Base-by-base conservation (phyloP, 2,797 vertebrate genomes). In the Enteromius radiatus region DNA sequence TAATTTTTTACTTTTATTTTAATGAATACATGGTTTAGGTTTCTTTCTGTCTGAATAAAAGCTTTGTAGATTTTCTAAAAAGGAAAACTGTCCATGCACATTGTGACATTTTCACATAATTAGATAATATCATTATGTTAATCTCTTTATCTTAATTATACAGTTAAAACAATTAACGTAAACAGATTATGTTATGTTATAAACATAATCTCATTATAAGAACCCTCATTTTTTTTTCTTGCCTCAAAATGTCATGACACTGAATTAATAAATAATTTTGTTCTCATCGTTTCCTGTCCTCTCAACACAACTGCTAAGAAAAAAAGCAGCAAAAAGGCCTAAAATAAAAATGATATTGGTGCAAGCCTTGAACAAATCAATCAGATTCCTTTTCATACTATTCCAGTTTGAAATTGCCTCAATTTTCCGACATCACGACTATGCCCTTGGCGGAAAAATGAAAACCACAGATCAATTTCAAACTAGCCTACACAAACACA, bases 381-480 rank as follows among this genome's bases (percentile, higher is more conserved):
- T 76, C 73, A 5, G 36, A 56, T 63, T 68, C 9, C 36, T 82
- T 67, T 45, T 56, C 41, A 68, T 45, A 61, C 33, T 26, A 68
- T 83, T 83, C 49, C 26, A 56, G 49, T 77, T 61, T 59, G 41
- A 77, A 83, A 77, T 56, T 65, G 71, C 80, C 33, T 75, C 70
- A 74, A 75, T 82, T 76, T 75, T 54, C 61, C 4, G 23, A 43
- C 17, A 65, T 54, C 80, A 38, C 11, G 36, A n/a, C 70, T 26
- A 15, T 75, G 45, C 80, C 80, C 61, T 67, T 82, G 71, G 33
- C 12, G 11, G 80, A 67, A 78, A 81, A 75, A 75, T 82, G 71
- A 65, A 75, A 82, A 82, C 63, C 61, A 67, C 71, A 54, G 80
- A 82, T 76, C 81, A 76, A 67, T 82, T 82, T 76, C 64, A 61